Evolutionary conservation across 2,113 vertebrate species (phyloP).

Genomic region (Martes martes): DNA sequence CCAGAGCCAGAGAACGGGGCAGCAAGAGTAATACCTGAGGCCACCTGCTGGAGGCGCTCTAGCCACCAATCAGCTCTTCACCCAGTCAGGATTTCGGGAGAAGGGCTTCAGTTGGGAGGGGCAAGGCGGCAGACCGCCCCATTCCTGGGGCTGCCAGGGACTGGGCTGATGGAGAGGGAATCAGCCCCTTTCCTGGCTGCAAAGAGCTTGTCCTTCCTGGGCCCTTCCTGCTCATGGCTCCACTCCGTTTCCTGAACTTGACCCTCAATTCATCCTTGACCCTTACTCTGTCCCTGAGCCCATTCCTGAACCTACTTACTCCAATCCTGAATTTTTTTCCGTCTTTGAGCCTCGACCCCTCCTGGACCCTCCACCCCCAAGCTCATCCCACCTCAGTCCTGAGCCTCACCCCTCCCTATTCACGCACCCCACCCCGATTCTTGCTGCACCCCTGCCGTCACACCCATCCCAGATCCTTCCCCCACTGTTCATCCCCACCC

Average conservation of each 20-base stretch:
- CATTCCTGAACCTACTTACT: background rate
- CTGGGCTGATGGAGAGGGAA: too few relatives aligned
- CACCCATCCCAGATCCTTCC: background rate
- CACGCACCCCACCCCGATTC: background rate
- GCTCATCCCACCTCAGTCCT: background rate
- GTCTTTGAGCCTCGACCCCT: background rate
- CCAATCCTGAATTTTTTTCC: background rate
- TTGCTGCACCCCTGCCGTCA: background rate
- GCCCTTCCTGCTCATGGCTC: background rate
- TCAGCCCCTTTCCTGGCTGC: background rate
- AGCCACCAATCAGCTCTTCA: background rate
- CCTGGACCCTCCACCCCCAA: background rate
- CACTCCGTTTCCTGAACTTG: background rate
- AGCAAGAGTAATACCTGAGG: background rate
- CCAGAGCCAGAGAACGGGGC: background rate
- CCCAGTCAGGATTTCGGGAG: too few relatives aligned
- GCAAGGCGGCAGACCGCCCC: background rate
- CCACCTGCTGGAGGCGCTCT: background rate
- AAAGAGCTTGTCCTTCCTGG: background rate
- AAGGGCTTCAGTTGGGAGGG: background rate
- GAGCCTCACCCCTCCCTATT: background rate
- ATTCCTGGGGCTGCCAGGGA: rapidly evolving
- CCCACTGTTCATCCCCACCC: too few relatives aligned
- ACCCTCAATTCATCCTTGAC: background rate
- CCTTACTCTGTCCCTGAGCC: too few relatives aligned